phyloP scores from a whole-genome alignment of 2,113 vertebrate genomes.

The Mus musculus region GRCm39 chr4:23306501-23307000 shows the following conservation, averaged over 20 bases:
- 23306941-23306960: constrained; percentile 33
- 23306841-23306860: not conserved
- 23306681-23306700: not conserved
- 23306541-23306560: not conserved
- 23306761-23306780: not conserved
- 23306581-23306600: not conserved
- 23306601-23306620: not conserved
- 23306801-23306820: not conserved
- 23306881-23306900: not conserved
- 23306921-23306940: not conserved
- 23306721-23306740: not conserved
- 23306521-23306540: not conserved
- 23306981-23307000: not conserved
- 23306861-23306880: constrained; percentile 9
- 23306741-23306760: not conserved
- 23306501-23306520: not conserved
- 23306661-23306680: not conserved
- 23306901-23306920: constrained; percentile 29
- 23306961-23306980: not conserved
- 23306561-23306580: constrained; percentile 6
- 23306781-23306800: constrained; percentile 28
- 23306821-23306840: not conserved
- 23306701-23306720: not conserved
- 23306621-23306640: not conserved
- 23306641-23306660: not conserved